Percentiles rank a stretch among this genome's conserved stretches.
These are phyloP conservation scores for Galeopsomyia nigrocyanea DNA, from an alignment of 2,888 invertebrate genomes.

Conservation along the genomic window DNA sequence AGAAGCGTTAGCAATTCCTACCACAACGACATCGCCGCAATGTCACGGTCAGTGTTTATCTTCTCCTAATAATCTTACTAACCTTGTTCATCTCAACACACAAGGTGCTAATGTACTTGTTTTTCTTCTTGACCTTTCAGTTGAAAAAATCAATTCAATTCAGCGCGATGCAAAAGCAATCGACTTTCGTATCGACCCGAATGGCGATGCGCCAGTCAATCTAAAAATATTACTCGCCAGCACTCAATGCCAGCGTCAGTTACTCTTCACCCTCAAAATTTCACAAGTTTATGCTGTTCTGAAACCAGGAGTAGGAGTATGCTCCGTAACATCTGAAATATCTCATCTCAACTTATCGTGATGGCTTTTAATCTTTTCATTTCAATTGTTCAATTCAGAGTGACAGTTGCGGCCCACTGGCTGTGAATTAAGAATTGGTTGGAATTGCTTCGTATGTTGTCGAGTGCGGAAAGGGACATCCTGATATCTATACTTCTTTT, in stretches of 20 bases:
- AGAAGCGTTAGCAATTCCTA: conserved; percentile 11
- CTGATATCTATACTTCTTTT: conserved; percentile 36
- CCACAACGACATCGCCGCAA: conserved; percentile 1
- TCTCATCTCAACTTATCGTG: neutral
- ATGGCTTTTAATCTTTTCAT: neutral
- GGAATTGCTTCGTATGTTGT: conserved; percentile 39
- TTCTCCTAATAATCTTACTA: no score
- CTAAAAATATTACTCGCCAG: conserved; percentile 19
- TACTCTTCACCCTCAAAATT: neutral
- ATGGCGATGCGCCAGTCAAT: neutral
- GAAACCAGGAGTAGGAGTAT: conserved; percentile 23
- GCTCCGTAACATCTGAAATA: conserved; percentile 30
- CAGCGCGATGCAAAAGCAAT: conserved; percentile 15
- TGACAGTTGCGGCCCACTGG: conserved; percentile 42
- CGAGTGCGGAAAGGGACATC: conserved; percentile 32
- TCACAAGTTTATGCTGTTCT: conserved; percentile 33
- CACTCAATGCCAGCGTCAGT: neutral
- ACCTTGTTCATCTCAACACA: no score
- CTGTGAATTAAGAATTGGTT: conserved; percentile 22
- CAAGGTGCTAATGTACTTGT: no score
- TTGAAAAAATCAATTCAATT: neutral
- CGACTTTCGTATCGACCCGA: no score
- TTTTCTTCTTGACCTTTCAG: no score
- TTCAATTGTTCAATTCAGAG: conserved; percentile 18
- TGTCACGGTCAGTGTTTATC: no score